Percentiles rank a stretch among this genome's conserved stretches.
These are phyloP conservation scores for Dendrophyllia cribrosa DNA, from an alignment of 64 coral and sea anemone genomes.

Conservation along the genomic window DNA sequence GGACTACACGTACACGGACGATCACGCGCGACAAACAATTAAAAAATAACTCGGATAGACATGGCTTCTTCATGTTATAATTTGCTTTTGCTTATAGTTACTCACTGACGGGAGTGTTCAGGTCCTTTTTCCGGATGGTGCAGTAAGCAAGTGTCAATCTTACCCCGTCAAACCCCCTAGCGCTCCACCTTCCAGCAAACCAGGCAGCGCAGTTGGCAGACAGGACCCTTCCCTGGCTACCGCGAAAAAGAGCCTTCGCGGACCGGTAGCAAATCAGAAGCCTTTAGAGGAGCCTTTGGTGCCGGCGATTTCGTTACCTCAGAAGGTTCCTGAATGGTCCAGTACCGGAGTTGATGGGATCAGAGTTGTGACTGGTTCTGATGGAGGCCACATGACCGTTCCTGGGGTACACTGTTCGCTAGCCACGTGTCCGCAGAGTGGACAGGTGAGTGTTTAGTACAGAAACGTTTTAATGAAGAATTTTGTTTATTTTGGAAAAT, in stretches of 20 bases:
- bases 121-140: constrained; percentile 92
- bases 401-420: constrained; percentile 70
- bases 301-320: constrained; percentile 63
- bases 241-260: constrained; percentile 54
- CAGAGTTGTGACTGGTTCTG: constrained; percentile 55
- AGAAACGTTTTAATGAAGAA: not conserved
- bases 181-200: constrained; percentile 47
- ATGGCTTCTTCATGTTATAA: not conserved
- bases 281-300: constrained; percentile 78
- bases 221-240: constrained; percentile 36
- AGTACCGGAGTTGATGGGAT: constrained; percentile 78
- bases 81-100: constrained; percentile 35
- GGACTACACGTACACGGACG: no score
- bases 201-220: constrained; percentile 45
- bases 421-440: constrained; percentile 84
- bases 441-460: constrained; percentile 73
- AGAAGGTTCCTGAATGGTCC: constrained; percentile 75
- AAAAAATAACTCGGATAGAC: no score
- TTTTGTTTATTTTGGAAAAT: not conserved
- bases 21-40: no score
- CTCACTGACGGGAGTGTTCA: constrained; percentile 75
- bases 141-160: constrained; percentile 74
- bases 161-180: constrained; percentile 57
- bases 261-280: constrained; percentile 39
- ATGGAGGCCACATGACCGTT: constrained; percentile 69